A percentile compares a stretch with the other conserved stretches of the same genome.
phyloP scores from a whole-genome alignment of 2,113 vertebrate species.

The Centropus bengalensis region DNA sequence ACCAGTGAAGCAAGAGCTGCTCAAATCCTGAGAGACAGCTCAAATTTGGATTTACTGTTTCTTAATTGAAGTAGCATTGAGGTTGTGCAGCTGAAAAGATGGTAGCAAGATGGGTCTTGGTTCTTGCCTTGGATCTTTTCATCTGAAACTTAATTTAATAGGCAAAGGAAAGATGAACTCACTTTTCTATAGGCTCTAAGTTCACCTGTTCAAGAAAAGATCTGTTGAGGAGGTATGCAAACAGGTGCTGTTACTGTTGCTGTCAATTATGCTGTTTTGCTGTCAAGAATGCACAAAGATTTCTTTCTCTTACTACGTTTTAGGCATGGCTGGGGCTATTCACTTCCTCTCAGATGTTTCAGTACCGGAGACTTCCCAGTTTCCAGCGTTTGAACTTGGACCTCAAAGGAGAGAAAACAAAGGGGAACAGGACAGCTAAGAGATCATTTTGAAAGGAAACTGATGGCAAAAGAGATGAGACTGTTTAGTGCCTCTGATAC shows the following conservation, averaged over 20 bases:
- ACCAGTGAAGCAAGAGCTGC: background rate
- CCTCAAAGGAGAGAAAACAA: constrained; percentile 62
- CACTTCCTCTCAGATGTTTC: constrained; percentile 92
- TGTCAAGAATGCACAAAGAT: background rate
- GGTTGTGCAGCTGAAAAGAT: background rate
- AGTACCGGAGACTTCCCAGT: constrained; percentile 85
- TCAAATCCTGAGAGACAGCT: background rate
- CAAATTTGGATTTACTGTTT: background rate
- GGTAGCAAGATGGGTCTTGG: background rate
- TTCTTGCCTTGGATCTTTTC: background rate
- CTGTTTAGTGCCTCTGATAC: constrained; percentile 59
- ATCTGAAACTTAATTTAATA: background rate
- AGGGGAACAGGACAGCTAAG: constrained; percentile 60
- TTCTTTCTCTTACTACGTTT: background rate
- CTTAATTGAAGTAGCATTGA: background rate
- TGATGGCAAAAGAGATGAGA: constrained; percentile 51
- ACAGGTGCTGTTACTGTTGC: background rate
- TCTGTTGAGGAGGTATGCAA: background rate
- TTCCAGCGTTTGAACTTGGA: constrained; percentile 95
- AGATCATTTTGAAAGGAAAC: background rate
- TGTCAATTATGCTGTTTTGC: background rate
- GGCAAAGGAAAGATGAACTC: background rate
- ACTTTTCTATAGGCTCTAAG: background rate
- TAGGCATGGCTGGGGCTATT: constrained; percentile 95
- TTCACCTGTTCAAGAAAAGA: background rate